Evolutionary conservation across 2,888 invertebrate species (phyloP).

Genomic region (Epinotia bilunana): DNA sequence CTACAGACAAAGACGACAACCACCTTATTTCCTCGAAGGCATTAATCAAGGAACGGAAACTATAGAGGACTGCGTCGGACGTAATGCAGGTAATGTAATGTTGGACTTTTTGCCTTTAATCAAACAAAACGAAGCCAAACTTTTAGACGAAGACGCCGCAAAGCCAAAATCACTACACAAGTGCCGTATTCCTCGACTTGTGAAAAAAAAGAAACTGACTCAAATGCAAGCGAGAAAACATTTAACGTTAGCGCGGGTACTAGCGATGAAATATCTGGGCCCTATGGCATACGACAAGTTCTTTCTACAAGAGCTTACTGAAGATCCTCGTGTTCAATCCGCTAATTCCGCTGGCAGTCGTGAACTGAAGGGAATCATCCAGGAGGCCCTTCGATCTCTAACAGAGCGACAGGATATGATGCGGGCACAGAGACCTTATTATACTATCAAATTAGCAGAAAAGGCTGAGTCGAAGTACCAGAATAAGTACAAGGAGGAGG

Average conservation of each 20-base stretch:
- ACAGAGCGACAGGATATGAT: constrained; percentile 77
- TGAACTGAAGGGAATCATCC: constrained; percentile 61
- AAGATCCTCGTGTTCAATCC: constrained; percentile 69
- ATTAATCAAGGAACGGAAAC: constrained; percentile 78
- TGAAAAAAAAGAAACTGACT: constrained; percentile 67
- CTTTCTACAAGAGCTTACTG: constrained; percentile 68
- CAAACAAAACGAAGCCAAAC: constrained; percentile 65
- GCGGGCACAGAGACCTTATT: constrained; percentile 75
- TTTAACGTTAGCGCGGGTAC: constrained; percentile 70
- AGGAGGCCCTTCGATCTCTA: constrained; percentile 70
- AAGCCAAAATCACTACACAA: constrained; percentile 63
- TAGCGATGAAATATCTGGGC: constrained; percentile 80
- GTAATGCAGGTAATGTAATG: constrained; percentile 76
- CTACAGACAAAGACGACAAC: constrained; percentile 65
- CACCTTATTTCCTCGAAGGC: constrained; percentile 78
- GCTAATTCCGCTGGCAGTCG: constrained; percentile 71
- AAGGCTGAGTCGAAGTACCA: constrained; percentile 75
- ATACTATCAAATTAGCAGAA: constrained; percentile 74
- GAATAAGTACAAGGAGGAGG: constrained; percentile 68
- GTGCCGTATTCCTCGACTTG: constrained; percentile 71
- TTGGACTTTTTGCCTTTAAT: constrained; percentile 75
- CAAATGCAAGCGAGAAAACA: constrained; percentile 76
- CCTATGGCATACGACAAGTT: constrained; percentile 81
- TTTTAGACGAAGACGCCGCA: constrained; percentile 53
- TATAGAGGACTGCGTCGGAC: constrained; percentile 78